Percentiles rank a stretch among this genome's conserved stretches.
Conservation (phyloP, 2,888 invertebrate species). For the Brachylomia viminalis region DNA sequence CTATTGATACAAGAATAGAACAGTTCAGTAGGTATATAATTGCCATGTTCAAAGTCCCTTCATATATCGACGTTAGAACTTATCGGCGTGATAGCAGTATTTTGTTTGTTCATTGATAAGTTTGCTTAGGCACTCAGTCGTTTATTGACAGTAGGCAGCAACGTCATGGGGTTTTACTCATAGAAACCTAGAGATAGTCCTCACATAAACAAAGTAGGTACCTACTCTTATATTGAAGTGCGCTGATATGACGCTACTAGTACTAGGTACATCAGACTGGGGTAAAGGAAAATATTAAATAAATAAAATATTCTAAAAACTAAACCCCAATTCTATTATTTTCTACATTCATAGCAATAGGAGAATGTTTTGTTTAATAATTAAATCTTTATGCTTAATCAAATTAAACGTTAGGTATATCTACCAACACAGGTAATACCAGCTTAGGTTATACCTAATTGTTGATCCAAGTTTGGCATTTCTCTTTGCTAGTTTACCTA, state of each 20-base stretch:
- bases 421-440: not conserved
- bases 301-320: not conserved
- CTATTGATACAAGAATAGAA: not conserved
- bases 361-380: not conserved
- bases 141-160: conserved; percentile 6
- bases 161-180: not conserved
- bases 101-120: conserved; percentile 39
- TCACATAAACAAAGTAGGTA: not conserved
- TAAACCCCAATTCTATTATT: no score
- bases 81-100: conserved; percentile 34
- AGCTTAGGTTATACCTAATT: not conserved
- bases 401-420: not conserved
- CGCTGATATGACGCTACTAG: not conserved
- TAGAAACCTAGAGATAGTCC: not conserved
- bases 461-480: not conserved
- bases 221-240: not conserved
- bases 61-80: conserved; percentile 5
- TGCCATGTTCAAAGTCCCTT: conserved; percentile 37
- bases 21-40: not conserved
- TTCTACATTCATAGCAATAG: not conserved
- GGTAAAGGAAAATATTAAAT: not conserved
- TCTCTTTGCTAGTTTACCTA: not conserved
- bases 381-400: not conserved
- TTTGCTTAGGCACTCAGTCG: conserved; percentile 6
- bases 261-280: not conserved